Conservation (phyloP, 1,140 invertebrate species). For the Tetramorium parvispinum region DNA sequence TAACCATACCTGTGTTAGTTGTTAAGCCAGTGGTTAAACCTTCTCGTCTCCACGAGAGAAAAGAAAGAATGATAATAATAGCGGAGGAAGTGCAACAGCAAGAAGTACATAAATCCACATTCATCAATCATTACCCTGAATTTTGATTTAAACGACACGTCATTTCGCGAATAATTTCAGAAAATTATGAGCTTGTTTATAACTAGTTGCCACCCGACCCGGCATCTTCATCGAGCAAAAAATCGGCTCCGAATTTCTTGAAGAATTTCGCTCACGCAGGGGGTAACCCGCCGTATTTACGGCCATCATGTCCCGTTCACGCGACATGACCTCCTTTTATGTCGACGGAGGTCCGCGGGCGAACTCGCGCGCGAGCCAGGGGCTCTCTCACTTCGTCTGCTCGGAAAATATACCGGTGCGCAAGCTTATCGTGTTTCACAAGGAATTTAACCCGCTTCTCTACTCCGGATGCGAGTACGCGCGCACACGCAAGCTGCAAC, state of each 20-base stretch:
- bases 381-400: constrained; percentile 18
- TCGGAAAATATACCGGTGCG: constrained; percentile 39
- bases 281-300: constrained; percentile 21
- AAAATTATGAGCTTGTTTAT: background rate
- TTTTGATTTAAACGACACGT: background rate
- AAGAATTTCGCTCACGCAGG: background rate
- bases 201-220: background rate
- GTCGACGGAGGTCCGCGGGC: background rate
- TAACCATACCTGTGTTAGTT: constrained; percentile 58
- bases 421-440: constrained; percentile 63
- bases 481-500: constrained; percentile 26
- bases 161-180: background rate
- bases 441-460: constrained; percentile 60
- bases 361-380: background rate
- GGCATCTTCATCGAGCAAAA: background rate
- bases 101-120: background rate
- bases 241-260: background rate
- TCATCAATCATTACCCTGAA: constrained; percentile 1
- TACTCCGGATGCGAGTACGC: constrained; percentile 17
- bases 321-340: constrained; percentile 11
- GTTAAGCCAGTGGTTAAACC: constrained; percentile 52
- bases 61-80: constrained; percentile 30
- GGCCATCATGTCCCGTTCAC: background rate
- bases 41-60: background rate
- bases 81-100: background rate